Base-by-base conservation (phyloP, 1,140 invertebrate species). In the Oreohelix idahoensis region DNA sequence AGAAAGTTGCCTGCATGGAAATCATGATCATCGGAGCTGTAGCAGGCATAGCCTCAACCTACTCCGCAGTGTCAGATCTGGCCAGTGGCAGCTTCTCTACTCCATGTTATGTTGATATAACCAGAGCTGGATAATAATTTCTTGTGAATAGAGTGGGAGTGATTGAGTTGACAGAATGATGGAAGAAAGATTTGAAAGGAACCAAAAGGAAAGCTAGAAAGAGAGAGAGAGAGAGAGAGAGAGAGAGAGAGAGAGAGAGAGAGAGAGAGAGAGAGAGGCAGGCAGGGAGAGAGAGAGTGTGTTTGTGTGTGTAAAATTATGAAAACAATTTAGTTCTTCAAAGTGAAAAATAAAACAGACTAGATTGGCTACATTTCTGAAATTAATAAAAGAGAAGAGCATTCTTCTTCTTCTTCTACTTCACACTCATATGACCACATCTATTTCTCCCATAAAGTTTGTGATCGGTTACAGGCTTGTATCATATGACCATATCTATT, bases 31-130 rank as follows among this genome's bases (percentile, higher is more conserved):
- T 95, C 70, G 95, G 95, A 1, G 84, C 94, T 5, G 83, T 94
- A 5, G 95, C 95, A 1, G 95, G 95, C 4, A 69, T 92, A 5
- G 93, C 93, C 0, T 93, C 95, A 0, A 95, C 95, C 0, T 94
- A 94, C 87, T 94, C 93, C 53, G 95, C 95, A 1, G 84, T 95
- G 23, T 90, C 91, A 66, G 92, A 92, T 45, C 94, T 95, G n/a
- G 77, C 90, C 20, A 86, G 86, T 20, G 84, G 86, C 23, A 77
- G 87, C n/a, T 92, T 93, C 79, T 87, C 86, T 11, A 86, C 87
- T 20, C 92, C 92, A 0, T 93, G 92, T 78, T 93, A 92, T 83
- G 66, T 92, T 74, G 23, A 39, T 26, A 42, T 39, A 4, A 13
- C 26, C 71, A 70, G 32, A 70, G 53, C 53, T 1, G 45, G n/a